Base-by-base conservation (phyloP, 2,888 invertebrate genomes). In the Danaus chrysippus region DNA sequence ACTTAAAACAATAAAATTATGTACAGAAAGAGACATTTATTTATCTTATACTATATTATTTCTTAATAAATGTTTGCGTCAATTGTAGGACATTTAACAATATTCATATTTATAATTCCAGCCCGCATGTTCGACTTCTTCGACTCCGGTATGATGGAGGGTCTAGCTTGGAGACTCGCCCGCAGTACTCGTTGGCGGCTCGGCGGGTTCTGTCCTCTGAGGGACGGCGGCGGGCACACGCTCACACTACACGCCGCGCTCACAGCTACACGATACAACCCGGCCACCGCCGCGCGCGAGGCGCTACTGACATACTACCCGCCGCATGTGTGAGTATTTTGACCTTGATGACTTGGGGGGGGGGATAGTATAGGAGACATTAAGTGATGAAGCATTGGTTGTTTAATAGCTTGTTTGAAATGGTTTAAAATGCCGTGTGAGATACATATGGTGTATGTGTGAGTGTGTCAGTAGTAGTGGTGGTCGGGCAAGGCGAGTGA, bases 101-200 rank as follows among this genome's bases (percentile, higher is more conserved):
- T 43, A 3, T 52, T 11, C 5, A 15, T 9, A 12, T 57, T 34
- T 46, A 61, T 42, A 41, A 41, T 56, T 58, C 19, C 92, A 98
- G 98, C 97, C 70, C 95, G 97, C 73, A 95, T 96, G 92, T 97
- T 97, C 82, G 98, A 98, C 88, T 98, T 96, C 91, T 96, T 98
- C 87, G 98, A 98, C 90, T 91, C 94, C 69, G 96, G 98, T 58
- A 95, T 96, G 69, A 98, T 98, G 98, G 97, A 98, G 85, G 95
- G 96, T 0, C 92, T 98, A 52, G 95, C 96, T 82, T 95, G 97
- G 88, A 94, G 96, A 66, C 88, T 98, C 71, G 85, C 94, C 60
- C 93, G 94, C 66, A 82, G 92, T 67, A 91, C 95, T 11, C 71
- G 93, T 87, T 76, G 93, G 94, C 79, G 93, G 87, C 73, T 77